Evolutionary conservation across 2,113 vertebrate species (phyloP), one percentile per base, ranked within the genome.

Genomic region (Panthera tigris): DNA sequence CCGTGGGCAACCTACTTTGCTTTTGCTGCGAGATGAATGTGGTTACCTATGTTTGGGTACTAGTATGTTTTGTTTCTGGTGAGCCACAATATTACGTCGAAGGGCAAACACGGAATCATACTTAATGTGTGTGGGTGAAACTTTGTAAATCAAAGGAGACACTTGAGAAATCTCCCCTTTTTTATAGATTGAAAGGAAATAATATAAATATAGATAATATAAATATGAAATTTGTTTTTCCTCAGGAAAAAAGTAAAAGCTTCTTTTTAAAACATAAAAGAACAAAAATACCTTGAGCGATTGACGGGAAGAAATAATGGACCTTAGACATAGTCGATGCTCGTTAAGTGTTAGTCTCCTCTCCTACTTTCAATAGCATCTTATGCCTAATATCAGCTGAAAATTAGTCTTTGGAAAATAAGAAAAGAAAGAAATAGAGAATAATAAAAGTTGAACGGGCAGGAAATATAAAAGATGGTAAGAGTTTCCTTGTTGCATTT

Each of bases 371-470:
- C 48, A 79, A 2, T 52, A 87, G 91, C 3, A 29, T 92, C 7
- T 68, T 89, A 41, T 90, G 25, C 21, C 33, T 68, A 63, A 74
- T 41, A 89, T 86, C 14, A 92, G 36, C 6, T 41, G 39, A 93
- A 95, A 88, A 81, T 65, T 31, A 73, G n/a, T 89, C n/a, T 94
- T 68, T 91, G 13, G 48, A 2, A 95, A 97, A 74, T 57, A 89
- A 86, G 16, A 52, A 65, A 89, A 45, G 33, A 81, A 87, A 45
- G 65, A 55, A 91, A 13, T 14, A 91, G 9, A 69, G 33, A 83
- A 55, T 25, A 94, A 52, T 36, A 71, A 83, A 80, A 61, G 19
- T 57, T 15, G 48, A 74, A 86, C 61, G 41, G 14, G 21, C 11
- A 91, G 33, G 63, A 74, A 93, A 82, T 73, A 10, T 15, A 41